Evolutionary conservation across 2,888 invertebrate genomes (phyloP).

Genomic region (Nasonia oneida): DNA sequence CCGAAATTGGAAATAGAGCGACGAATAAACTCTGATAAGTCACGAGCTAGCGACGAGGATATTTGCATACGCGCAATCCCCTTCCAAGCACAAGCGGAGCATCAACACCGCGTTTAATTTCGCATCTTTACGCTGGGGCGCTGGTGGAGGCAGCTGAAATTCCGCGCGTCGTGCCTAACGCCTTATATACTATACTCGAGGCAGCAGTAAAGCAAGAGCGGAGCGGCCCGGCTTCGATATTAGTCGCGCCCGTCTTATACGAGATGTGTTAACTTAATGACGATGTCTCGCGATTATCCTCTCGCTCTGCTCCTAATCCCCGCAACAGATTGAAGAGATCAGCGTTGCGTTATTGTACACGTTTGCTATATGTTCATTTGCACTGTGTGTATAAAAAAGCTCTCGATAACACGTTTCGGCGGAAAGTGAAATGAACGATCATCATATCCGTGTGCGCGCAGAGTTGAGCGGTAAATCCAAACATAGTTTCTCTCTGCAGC

Average conservation of each 20-base stretch:
- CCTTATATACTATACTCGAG: not conserved
- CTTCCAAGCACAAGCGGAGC: not conserved
- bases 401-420: too few relatives aligned
- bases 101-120: constrained; percentile 7
- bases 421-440: too few relatives aligned
- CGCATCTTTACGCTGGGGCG: not conserved
- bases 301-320: too few relatives aligned
- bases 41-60: too few relatives aligned
- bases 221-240: not conserved
- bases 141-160: not conserved
- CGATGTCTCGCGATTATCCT: too few relatives aligned
- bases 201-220: not conserved
- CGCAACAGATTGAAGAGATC: too few relatives aligned
- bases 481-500: not conserved
- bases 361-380: too few relatives aligned
- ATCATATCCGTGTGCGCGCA: too few relatives aligned
- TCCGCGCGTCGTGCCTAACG: not conserved
- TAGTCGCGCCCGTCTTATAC: not conserved
- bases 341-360: too few relatives aligned
- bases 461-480: not conserved
- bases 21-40: not conserved
- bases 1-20: not conserved
- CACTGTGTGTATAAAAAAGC: too few relatives aligned
- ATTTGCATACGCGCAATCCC: not conserved
- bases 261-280: not conserved